Percentiles rank a stretch among this genome's conserved stretches.
These are phyloP conservation scores for Steinernema hermaphroditum DNA, from an alignment of 2,888 invertebrate genomes.

Conservation along the genomic window DNA sequence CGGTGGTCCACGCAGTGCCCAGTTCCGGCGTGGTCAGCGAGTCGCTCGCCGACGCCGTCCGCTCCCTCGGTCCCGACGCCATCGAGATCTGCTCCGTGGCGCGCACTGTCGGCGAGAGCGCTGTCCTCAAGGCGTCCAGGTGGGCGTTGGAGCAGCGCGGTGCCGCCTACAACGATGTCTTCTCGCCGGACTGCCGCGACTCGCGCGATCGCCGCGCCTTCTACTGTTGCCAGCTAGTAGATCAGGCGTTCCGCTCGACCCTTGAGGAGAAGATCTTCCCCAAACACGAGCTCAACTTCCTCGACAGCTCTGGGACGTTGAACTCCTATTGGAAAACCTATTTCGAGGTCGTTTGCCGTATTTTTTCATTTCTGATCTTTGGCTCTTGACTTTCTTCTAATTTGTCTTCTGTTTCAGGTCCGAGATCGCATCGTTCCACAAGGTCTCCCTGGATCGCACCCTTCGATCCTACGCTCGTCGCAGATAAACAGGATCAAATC, in stretches of 20 bases:
- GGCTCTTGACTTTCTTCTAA: conserved; percentile 50
- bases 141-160: conserved; percentile 43
- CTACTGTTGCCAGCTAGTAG: conserved; percentile 47
- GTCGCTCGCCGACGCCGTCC: conserved; percentile 31
- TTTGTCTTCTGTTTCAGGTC: conserved; percentile 27
- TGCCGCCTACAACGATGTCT: conserved; percentile 46
- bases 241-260: not conserved
- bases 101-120: conserved; percentile 31
- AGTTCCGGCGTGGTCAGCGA: conserved; percentile 35
- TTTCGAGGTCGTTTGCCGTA: conserved; percentile 15
- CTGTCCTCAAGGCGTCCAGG: conserved; percentile 33
- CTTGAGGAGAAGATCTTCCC: conserved; percentile 22
- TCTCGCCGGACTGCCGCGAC: conserved; percentile 40
- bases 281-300: conserved; percentile 27
- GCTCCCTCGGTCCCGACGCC: conserved; percentile 32
- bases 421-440: conserved; percentile 38
- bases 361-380: conserved; percentile 33
- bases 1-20: conserved; percentile 36
- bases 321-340: conserved; percentile 30
- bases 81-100: conserved; percentile 37
- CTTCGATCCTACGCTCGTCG: conserved; percentile 35
- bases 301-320: conserved; percentile 1
- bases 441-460: conserved; percentile 43
- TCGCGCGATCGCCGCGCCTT: conserved; percentile 38
- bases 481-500: conserved; percentile 8